These are phyloP conservation scores for Heteromyza rotundicornis DNA, from an alignment of 2,888 invertebrate genomes.

Conservation along the genomic window DNA sequence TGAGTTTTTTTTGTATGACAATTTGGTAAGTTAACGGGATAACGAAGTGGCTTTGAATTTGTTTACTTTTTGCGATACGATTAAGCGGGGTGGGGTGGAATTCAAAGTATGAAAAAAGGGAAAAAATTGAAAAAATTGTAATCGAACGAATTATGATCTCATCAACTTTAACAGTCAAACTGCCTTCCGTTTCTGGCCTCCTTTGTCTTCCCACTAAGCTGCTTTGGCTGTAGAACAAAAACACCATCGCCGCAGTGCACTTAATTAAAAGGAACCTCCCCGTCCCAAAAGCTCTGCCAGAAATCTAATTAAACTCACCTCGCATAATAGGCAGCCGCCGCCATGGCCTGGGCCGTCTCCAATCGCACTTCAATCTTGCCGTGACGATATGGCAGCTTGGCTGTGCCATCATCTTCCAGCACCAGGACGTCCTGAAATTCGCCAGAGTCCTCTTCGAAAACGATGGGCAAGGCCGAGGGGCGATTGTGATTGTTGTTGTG, in stretches of 20 bases:
- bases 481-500: conserved; percentile 23
- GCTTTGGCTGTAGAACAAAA: neutral
- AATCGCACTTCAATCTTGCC: conserved; percentile 54
- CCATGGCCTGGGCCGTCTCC: conserved; percentile 55
- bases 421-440: conserved; percentile 37
- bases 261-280: neutral
- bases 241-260: neutral
- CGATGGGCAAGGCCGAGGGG: conserved; percentile 39
- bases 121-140: too few relatives aligned
- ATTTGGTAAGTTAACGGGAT: too few relatives aligned
- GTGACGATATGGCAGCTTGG: conserved; percentile 50
- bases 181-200: too few relatives aligned
- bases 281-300: neutral
- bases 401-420: conserved; percentile 38
- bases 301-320: conserved; percentile 42
- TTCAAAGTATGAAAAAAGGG: too few relatives aligned
- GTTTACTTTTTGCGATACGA: too few relatives aligned
- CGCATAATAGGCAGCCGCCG: conserved; percentile 55
- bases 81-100: too few relatives aligned
- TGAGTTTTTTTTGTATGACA: too few relatives aligned
- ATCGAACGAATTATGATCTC: too few relatives aligned
- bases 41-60: too few relatives aligned
- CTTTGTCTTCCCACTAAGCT: neutral
- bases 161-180: too few relatives aligned
- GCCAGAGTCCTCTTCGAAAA: conserved; percentile 43